Evolutionary conservation across 2,888 invertebrate species (phyloP).

Genomic region (Clanis bilineata): DNA sequence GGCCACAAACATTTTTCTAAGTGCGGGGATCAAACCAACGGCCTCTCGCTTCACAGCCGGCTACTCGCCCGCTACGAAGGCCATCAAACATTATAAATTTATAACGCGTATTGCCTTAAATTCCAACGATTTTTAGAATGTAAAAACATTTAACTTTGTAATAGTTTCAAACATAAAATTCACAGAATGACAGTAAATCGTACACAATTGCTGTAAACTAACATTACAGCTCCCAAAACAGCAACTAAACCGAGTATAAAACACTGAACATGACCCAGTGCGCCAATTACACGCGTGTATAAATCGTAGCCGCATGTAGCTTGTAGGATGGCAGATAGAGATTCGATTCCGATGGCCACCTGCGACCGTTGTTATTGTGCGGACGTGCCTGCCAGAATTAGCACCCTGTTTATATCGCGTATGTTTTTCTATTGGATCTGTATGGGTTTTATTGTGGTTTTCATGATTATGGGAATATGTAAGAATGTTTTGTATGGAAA

Average conservation of each 20-base stretch:
- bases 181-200: neutral
- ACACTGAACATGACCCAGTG: neutral
- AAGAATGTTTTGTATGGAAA: no score
- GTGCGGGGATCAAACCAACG: no score
- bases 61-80: no score
- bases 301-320: slow-evolving; percentile 2
- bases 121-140: no score
- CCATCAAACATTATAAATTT: no score
- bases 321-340: slow-evolving; percentile 11
- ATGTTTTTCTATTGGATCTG: neutral
- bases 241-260: neutral
- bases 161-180: no score
- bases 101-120: no score
- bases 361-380: slow-evolving; percentile 20
- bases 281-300: slow-evolving; percentile 6
- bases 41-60: no score
- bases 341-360: slow-evolving; percentile 25
- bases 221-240: neutral
- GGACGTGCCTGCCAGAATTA: slow-evolving; percentile 17
- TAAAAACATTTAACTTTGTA: no score
- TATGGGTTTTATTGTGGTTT: neutral
- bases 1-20: no score
- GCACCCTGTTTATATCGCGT: neutral
- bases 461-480: neutral
- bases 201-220: neutral